phyloP scores from a whole-genome alignment of 2,888 invertebrate species.

The Aricia artaxerxes region DNA sequence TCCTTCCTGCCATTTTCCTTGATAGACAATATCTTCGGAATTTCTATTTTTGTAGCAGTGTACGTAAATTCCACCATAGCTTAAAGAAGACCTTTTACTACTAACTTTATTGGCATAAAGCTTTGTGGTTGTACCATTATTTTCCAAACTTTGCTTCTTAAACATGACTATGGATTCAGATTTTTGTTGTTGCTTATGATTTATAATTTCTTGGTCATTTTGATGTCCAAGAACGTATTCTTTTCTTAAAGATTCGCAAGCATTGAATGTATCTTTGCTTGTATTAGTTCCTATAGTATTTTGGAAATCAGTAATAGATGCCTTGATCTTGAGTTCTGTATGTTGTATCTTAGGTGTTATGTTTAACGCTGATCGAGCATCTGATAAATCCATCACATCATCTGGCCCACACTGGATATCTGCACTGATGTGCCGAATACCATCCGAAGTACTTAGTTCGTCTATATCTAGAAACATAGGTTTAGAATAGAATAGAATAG shows the following conservation, averaged over 20 bases:
- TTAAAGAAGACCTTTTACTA: conserved; percentile 48
- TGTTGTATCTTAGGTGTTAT: conserved; percentile 50
- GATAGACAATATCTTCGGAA: conserved; percentile 67
- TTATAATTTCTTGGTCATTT: background rate
- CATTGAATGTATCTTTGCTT: conserved; percentile 29
- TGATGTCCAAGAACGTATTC: background rate
- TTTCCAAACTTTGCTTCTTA: background rate
- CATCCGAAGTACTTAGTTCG: conserved; percentile 75
- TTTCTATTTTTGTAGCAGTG: conserved; percentile 64
- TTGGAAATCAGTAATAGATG: conserved; percentile 45
- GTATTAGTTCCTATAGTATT: conserved; percentile 49
- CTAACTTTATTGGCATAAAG: background rate
- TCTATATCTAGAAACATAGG: conserved; percentile 60
- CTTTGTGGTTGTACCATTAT: background rate
- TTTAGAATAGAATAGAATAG: background rate
- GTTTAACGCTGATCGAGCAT: conserved; percentile 49
- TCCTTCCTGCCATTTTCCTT: conserved; percentile 65
- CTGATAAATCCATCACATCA: conserved; percentile 44
- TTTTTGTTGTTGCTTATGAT: background rate
- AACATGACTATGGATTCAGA: background rate
- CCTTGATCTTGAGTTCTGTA: conserved; percentile 54
- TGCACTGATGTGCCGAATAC: conserved; percentile 61
- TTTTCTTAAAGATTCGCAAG: conserved; percentile 22
- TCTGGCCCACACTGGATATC: conserved; percentile 73
- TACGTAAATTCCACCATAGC: conserved; percentile 63